A percentile compares a stretch with the other conserved stretches of the same genome.
These are phyloP conservation scores for Sylvilagus floridanus DNA, from an alignment of 2,797 vertebrate genomes.

Conservation along the genomic window DNA sequence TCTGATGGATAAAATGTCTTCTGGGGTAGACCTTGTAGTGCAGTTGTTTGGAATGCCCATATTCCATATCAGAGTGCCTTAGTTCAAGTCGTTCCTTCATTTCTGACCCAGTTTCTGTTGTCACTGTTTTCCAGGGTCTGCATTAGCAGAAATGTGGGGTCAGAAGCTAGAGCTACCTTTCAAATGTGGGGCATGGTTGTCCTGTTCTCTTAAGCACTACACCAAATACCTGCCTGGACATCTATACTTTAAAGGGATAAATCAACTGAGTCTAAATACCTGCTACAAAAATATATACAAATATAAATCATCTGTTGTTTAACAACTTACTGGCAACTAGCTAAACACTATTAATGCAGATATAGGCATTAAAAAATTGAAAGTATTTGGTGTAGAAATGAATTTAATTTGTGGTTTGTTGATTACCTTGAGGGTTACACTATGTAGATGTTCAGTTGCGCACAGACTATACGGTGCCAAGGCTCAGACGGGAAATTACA, in stretches of 20 bases:
- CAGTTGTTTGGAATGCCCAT: too few species aligned
- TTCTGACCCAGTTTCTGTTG: too few species aligned
- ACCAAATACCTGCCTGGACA: neutral
- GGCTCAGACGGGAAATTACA: neutral
- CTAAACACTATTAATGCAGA: neutral
- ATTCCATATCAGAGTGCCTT: too few species aligned
- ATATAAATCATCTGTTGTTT: neutral
- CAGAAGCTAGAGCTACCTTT: too few species aligned
- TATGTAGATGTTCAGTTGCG: neutral
- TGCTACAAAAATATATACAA: neutral
- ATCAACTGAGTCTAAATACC: neutral
- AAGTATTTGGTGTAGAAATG: neutral
- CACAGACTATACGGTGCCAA: neutral
- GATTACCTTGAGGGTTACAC: neutral
- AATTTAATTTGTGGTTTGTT: neutral
- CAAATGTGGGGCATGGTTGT: too few species aligned
- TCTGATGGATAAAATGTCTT: neutral
- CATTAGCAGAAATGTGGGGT: too few species aligned
- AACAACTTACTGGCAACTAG: neutral
- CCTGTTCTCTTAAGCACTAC: too few species aligned
- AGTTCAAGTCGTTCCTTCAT: too few species aligned
- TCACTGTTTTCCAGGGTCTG: too few species aligned
- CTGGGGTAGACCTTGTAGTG: too few species aligned
- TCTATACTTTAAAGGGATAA: neutral
- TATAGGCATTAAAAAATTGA: neutral